phyloP scores from a whole-genome alignment of 2,888 invertebrate species.

The Pachymerium ferrugineum region DNA sequence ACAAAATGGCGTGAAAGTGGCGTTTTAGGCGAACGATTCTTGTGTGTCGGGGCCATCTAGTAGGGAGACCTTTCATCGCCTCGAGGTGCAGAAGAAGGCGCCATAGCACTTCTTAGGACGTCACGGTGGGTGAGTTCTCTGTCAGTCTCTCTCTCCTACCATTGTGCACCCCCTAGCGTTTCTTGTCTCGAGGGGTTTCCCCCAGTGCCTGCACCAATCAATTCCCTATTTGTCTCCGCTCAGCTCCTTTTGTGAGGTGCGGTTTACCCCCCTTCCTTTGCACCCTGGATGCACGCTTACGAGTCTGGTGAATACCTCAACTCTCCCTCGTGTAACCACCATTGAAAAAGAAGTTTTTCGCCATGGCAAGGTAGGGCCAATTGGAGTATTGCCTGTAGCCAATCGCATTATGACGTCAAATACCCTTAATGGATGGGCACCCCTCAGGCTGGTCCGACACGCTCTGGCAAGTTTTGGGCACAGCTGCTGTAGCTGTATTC shows the following conservation, averaged over 20 bases:
- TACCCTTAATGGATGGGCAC: not conserved
- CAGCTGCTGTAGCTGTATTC: not conserved
- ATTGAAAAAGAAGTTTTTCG: not conserved
- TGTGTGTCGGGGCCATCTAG: not conserved
- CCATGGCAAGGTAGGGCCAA: not conserved
- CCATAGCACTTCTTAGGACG: slow-evolving; percentile 16
- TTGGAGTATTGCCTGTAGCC: slow-evolving; percentile 5
- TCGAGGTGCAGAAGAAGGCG: not conserved
- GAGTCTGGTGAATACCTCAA: not conserved
- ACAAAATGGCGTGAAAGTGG: slow-evolving; percentile 20
- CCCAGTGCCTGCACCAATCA: not conserved
- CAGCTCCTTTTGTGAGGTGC: slow-evolving; percentile 23
- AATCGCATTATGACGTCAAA: slow-evolving; percentile 20
- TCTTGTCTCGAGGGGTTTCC: not conserved
- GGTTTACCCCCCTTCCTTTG: not conserved
- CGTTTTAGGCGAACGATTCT: not conserved
- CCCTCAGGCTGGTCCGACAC: not conserved
- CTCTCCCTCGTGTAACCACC: not conserved
- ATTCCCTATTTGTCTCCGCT: slow-evolving; percentile 27
- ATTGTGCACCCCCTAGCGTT: not conserved
- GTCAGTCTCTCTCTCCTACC: not conserved
- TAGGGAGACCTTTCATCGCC: not conserved
- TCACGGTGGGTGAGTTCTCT: slow-evolving; percentile 7
- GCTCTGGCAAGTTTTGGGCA: not conserved
- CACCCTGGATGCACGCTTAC: not conserved